Base-by-base conservation (phyloP, 2,888 invertebrate species). In the Smittia aterrima region DNA sequence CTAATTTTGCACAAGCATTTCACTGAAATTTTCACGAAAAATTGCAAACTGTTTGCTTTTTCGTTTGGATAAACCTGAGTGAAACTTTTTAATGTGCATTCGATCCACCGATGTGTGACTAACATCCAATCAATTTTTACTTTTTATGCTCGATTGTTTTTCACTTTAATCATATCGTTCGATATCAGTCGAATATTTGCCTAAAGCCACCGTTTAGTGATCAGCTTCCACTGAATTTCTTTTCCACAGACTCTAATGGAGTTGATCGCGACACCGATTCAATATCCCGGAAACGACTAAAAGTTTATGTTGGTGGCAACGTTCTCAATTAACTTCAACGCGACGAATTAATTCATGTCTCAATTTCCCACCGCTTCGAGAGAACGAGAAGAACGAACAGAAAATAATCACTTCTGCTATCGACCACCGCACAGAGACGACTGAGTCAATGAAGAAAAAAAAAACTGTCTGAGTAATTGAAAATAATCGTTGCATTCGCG, bases 41-140 rank as follows among this genome's bases (percentile, higher is more conserved):
- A 18, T 47, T 18, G 40, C 32, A 40, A 66, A 66, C 32, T 32
- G 32, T 32, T 32, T 32, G 32, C 32, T 32, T 32, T 32, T 32
- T 9, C 32, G 3, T 32, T 32, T 32, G 32, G 32, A 32, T 32
- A 32, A 32, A 32, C 32, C 9, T 32, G 32, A 27, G 38, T 38
- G 16, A 20, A 68, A 47, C 47, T 68, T 47, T 18, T 18, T 16
- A 47, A 47, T 47, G 53, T 47, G 7, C 40, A 18, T 40, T 40
- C 20, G 41, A 40, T 20, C n/a, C 54, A 70, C 22, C 53, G 47
- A 70, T 70, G 70, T 70, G 70, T 70, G 70, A 70, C 70, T 70
- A 70, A 70, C 32, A 54, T 70, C 54, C 22, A 70, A 70, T 70
- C 70, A 70, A 70, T 53, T 70, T 41, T 67, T 27, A 32, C 70